phyloP scores from a whole-genome alignment of 1,140 invertebrate genomes.

The Drosophila nannoptera region DNA sequence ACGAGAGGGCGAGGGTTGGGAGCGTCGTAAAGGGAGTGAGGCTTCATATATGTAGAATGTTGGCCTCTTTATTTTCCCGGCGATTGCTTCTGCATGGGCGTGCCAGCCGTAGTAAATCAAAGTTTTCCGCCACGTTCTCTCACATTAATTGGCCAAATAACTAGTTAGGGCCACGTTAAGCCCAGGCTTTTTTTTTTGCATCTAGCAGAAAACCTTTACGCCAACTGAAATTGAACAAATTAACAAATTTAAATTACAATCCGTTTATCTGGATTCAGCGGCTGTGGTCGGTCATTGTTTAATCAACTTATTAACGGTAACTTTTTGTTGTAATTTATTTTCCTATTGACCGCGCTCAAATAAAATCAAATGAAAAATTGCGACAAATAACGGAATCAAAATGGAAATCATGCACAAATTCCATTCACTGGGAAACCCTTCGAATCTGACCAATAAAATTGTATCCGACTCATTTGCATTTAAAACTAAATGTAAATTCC shows the following conservation, averaged over 20 bases:
- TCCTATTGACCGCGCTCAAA: too few species aligned
- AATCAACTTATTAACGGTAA: too few species aligned
- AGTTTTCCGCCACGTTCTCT: constrained; percentile 18
- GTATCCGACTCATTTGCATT: background rate
- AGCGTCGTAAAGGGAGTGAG: too few species aligned
- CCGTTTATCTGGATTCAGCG: background rate
- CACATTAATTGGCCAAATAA: constrained; percentile 20
- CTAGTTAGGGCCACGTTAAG: background rate
- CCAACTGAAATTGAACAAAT: too few species aligned
- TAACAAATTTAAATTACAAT: background rate
- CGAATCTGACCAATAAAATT: background rate
- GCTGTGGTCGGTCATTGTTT: too few species aligned
- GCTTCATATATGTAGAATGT: background rate
- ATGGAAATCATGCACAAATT: too few species aligned
- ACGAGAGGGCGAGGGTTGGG: background rate
- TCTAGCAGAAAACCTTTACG: too few species aligned
- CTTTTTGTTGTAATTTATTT: too few species aligned
- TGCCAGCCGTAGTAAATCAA: constrained; percentile 55
- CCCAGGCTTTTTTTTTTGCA: background rate
- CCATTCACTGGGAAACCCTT: too few species aligned
- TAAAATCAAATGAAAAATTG: too few species aligned
- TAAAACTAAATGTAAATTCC: background rate
- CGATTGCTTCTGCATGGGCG: constrained; percentile 7
- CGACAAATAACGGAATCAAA: too few species aligned
- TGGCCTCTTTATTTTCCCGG: constrained; percentile 35